Percentiles rank a stretch among this genome's conserved stretches.
Conservation (phyloP, 2,113 vertebrate genomes). For the Phyllostomus discolor region DNA sequence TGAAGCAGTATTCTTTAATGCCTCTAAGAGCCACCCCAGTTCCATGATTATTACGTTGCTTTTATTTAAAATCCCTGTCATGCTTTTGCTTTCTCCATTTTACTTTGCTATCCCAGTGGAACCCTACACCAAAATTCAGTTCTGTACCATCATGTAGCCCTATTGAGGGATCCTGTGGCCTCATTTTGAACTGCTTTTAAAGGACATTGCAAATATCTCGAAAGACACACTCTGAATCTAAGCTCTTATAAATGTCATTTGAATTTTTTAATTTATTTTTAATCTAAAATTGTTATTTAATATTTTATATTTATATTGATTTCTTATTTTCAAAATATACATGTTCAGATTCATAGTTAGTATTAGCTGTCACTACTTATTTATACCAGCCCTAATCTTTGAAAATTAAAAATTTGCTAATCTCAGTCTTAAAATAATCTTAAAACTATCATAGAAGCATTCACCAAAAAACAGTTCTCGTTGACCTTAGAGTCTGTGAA, state of each 20-base stretch:
- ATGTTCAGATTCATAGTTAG: neutral
- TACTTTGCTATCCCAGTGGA: neutral
- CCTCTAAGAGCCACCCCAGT: neutral
- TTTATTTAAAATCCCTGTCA: neutral
- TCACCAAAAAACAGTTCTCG: neutral
- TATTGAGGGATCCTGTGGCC: neutral
- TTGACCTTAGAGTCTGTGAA: neutral
- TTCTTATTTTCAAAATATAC: neutral
- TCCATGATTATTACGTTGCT: neutral
- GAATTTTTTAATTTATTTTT: neutral
- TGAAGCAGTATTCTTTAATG: neutral
- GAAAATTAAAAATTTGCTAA: neutral
- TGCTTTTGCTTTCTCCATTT: neutral
- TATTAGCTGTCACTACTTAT: neutral
- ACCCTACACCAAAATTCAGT: neutral
- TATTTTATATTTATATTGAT: neutral
- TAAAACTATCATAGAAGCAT: neutral
- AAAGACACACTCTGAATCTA: neutral
- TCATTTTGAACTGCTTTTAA: slow-evolving; percentile 10
- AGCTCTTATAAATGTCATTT: neutral
- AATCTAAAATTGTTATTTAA: neutral
- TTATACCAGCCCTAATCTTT: neutral
- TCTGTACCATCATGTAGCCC: neutral
- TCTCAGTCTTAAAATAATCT: neutral
- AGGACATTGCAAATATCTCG: neutral